Base-by-base conservation (phyloP, 2,797 vertebrate species). In the Molossus molossus region DNA sequence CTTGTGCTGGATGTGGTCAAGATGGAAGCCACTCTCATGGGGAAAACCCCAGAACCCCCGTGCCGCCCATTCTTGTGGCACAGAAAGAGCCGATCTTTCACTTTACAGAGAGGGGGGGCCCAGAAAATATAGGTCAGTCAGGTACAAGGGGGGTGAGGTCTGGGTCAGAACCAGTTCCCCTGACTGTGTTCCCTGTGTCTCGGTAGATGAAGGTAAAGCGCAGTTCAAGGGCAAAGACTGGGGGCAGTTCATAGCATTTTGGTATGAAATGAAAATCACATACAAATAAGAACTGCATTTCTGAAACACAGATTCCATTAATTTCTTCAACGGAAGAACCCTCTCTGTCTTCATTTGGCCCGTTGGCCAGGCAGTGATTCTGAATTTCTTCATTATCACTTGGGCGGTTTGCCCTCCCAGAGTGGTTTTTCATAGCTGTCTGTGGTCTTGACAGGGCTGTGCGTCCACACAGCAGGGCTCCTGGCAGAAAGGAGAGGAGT, bases 311-410 rank as follows among this genome's bases (percentile, higher is more conserved):
- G 57, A 27, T 50, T 73, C 50, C 27, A 27, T 83, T 94, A 37
- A 85, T 85, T 67, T 95, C 58, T 90, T 87, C 73, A 69, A 60
- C 48, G 79, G 87, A 82, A 76, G 10, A 76, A 64, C 57, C 29
- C 25, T 50, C 64, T 82, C 37, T 87, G 82, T 93, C 72, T 97
- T 88, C 70, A n/a, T 57, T 77, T 45, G 48, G 5, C 48, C 76
- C 12, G 25, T 85, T 94, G 89, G 60, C 57, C 57, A 33, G 89
- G 89, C 3, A 25, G 11, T 90, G 80, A 76, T 95, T 94, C 76
- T 69, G 90, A 83, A 86, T 94, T 95, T 94, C 94, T 96, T 98
- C 84, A 87, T 97, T 95, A 90, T 75, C 67, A 5, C 82, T 64
- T 9, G 18, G 80, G 72, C 25, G 17, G 65, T 45, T 67, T 72